These are phyloP conservation scores for Bovichtus variegatus DNA, from an alignment of 2,797 vertebrate genomes.

Conservation along the genomic window DNA sequence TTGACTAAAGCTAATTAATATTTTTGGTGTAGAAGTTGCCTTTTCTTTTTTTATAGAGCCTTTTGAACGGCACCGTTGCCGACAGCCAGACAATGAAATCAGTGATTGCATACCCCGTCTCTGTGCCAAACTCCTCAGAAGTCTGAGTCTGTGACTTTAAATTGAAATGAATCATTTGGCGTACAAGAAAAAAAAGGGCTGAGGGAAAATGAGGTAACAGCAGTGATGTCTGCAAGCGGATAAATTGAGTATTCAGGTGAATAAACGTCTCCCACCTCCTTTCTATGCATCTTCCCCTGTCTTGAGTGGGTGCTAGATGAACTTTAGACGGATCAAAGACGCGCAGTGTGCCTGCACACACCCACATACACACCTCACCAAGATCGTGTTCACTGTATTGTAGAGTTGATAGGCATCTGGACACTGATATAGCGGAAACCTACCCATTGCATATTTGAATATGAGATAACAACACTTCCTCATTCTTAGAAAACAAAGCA, in stretches of 20 bases:
- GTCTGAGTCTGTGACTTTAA: slow-evolving; percentile 13
- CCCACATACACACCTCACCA: not conserved
- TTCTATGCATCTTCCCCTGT: not conserved
- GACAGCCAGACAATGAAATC: slow-evolving; percentile 26
- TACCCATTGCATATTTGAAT: not conserved
- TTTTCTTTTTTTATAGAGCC: slow-evolving; percentile 5
- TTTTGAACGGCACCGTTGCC: not conserved
- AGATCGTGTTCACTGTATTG: not conserved
- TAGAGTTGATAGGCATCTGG: not conserved
- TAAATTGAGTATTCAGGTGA: not conserved
- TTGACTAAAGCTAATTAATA: slow-evolving; percentile 1
- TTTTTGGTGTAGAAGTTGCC: slow-evolving; percentile 2
- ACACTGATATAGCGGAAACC: not conserved
- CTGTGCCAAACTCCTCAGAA: slow-evolving; percentile 13
- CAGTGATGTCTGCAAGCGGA: slow-evolving; percentile 1
- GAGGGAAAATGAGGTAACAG: not conserved
- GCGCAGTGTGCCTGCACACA: not conserved
- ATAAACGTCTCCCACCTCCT: not conserved
- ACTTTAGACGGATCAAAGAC: not conserved
- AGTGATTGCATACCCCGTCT: slow-evolving; percentile 17
- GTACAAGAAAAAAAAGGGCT: not conserved
- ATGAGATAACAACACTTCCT: not conserved
- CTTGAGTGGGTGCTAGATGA: not conserved
- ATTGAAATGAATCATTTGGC: slow-evolving; percentile 27
- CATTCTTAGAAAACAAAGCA: not conserved